Conservation (phyloP, 1,140 invertebrate genomes). For the Littorina saxatilis region DNA sequence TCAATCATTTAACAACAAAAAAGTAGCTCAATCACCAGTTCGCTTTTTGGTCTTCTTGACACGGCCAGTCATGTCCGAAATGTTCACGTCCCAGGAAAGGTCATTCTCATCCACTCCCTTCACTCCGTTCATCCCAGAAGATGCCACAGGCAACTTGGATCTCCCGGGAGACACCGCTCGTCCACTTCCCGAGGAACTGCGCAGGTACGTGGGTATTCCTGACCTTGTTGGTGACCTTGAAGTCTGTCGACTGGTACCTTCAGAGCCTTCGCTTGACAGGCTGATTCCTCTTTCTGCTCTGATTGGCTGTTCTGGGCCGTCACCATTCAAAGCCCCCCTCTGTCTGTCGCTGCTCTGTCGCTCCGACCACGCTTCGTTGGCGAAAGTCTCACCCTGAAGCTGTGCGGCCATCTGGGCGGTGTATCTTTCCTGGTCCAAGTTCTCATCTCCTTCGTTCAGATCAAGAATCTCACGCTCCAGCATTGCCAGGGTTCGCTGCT, state of each 20-base stretch:
- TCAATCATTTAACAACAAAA: too few relatives aligned
- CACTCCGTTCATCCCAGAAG: not conserved
- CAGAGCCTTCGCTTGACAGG: not conserved
- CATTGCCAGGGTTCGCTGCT: constrained; percentile 12
- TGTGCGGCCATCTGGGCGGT: too few relatives aligned
- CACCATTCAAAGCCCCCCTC: not conserved
- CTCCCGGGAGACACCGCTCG: not conserved
- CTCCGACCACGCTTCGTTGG: too few relatives aligned
- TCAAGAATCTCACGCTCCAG: constrained; percentile 8
- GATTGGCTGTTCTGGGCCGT: not conserved
- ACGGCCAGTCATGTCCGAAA: constrained; percentile 36
- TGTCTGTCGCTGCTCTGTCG: not conserved
- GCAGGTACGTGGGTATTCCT: constrained; percentile 5
- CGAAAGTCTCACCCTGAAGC: too few relatives aligned
- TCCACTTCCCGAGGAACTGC: not conserved
- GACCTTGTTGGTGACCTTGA: constrained; percentile 14
- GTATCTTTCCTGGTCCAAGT: too few relatives aligned
- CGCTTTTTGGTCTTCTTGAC: constrained; percentile 33
- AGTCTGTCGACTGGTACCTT: not conserved
- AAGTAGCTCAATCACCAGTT: not conserved
- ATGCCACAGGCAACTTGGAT: not conserved
- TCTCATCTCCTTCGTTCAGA: not conserved
- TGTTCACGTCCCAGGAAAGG: constrained; percentile 39
- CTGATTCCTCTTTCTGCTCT: not conserved
- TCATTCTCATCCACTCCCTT: constrained; percentile 1